A percentile compares a stretch with the other conserved stretches of the same genome.
These are phyloP conservation scores for Nyctalus aviator DNA, from an alignment of 2,797 vertebrate species.

Conservation along the genomic window DNA sequence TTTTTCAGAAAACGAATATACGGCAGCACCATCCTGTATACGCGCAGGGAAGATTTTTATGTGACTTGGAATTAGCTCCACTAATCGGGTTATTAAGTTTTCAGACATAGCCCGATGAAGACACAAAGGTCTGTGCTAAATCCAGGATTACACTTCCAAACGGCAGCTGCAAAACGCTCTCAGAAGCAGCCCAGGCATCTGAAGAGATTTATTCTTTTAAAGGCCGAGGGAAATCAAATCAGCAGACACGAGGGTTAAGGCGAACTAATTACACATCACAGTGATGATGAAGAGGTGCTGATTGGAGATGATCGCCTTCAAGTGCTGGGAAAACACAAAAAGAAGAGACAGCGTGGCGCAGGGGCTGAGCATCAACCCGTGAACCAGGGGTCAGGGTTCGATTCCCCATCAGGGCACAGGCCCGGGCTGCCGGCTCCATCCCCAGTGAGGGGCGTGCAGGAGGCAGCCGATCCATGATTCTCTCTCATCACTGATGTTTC, in stretches of 20 bases:
- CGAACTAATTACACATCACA: slow-evolving; percentile 30
- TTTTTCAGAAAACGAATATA: neutral
- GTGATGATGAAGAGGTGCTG: slow-evolving; percentile 21
- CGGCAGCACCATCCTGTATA: neutral
- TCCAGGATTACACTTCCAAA: slow-evolving; percentile 70
- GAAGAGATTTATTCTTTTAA: slow-evolving; percentile 50
- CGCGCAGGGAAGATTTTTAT: neutral
- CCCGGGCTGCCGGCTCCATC: too few relatives aligned
- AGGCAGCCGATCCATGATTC: too few relatives aligned
- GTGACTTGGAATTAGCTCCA: slow-evolving; percentile 35
- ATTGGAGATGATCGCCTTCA: slow-evolving; percentile 47
- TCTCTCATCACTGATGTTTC: too few relatives aligned
- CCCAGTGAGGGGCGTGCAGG: too few relatives aligned
- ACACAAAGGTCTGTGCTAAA: slow-evolving; percentile 58
- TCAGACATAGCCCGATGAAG: slow-evolving; percentile 49
- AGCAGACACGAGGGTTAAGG: neutral
- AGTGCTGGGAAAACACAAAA: too few relatives aligned
- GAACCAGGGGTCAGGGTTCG: too few relatives aligned
- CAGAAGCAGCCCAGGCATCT: slow-evolving; percentile 5
- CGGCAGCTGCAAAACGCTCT: slow-evolving; percentile 40
- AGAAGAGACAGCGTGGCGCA: too few relatives aligned
- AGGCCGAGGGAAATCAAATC: slow-evolving; percentile 58
- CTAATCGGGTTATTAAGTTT: slow-evolving; percentile 59
- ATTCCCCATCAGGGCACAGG: too few relatives aligned
- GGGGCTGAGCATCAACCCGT: too few relatives aligned